Base-by-base conservation (phyloP, 2,888 invertebrate genomes). In the Invenusta paracnida region DNA sequence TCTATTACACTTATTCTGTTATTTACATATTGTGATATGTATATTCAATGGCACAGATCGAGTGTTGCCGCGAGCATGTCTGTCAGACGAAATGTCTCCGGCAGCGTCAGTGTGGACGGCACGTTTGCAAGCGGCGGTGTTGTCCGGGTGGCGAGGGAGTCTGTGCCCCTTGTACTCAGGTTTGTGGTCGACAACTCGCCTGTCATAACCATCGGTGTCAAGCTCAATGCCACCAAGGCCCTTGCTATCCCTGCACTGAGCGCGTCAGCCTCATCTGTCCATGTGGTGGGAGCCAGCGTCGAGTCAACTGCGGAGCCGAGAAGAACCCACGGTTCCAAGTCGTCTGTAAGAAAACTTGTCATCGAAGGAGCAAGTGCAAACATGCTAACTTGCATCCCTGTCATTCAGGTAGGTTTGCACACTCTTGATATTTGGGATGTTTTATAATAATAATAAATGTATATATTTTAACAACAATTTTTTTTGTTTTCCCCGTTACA, bases 21-120 rank as follows among this genome's bases (percentile, higher is more conserved):
- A n/a, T n/a, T n/a, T n/a, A n/a, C n/a, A n/a, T n/a, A n/a, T n/a
- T n/a, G n/a, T n/a, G n/a, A n/a, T n/a, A n/a, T n/a, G n/a, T n/a
- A n/a, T n/a, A n/a, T n/a, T n/a, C n/a, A n/a, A 90, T 31, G 97
- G 97, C 90, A 94, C 94, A 17, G 94, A 95, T 89, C 93, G 5
- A 23, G 13, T 82, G 82, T 84, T 73, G 30, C 84, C 30, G 29
- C n/a, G 28, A 84, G 28, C 29, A 67, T 17, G 73, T 73, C 13
- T 98, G 97, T 92, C 96, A 96, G 87, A 94, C 94, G 0, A 97
- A 97, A 92, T 98, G 97, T 91, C 94, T 94, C 89, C 94, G 94
- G 31, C 93, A 94, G 88, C 93, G 94, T 86, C 94, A 95, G 83
- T 98, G 97, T 91, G 94, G 95, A 0, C 94, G 95, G 89, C 97